Evolutionary conservation across 2,888 invertebrate species (phyloP).

Genomic region (Heliconius erato): DNA sequence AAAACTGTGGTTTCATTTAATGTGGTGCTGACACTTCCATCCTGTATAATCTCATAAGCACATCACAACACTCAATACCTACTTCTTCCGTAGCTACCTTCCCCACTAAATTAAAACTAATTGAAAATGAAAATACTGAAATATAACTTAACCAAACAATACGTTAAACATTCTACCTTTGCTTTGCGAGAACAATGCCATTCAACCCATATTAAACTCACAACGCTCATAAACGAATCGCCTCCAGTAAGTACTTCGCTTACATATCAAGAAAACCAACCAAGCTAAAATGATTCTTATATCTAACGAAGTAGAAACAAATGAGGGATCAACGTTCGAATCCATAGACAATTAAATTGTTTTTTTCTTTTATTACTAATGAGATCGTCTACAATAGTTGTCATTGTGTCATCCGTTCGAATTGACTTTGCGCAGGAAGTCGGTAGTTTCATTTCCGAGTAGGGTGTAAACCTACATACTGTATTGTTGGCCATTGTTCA

Average conservation of each 20-base stretch:
- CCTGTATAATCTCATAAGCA: no score
- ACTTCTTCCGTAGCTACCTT: no score
- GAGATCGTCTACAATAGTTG: conserved; percentile 80
- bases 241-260: conserved; percentile 71
- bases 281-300: conserved; percentile 58
- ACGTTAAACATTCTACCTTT: conserved; percentile 51
- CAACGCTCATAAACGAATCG: conserved; percentile 82
- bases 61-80: no score
- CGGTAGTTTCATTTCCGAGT: conserved; percentile 62
- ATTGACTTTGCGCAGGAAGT: conserved; percentile 68
- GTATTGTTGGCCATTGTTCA: conserved; percentile 42
- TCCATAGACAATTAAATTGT: conserved; percentile 68
- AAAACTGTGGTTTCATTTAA: no score
- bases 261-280: conserved; percentile 66
- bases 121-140: conserved; percentile 20
- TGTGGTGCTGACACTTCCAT: no score
- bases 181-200: conserved; percentile 76
- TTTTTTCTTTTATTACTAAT: conserved; percentile 77
- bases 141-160: conserved; percentile 40
- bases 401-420: conserved; percentile 77
- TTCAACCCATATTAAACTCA: conserved; percentile 78
- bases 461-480: conserved; percentile 47
- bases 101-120: not conserved
- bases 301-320: conserved; percentile 52
- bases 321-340: not conserved